Percentiles rank a stretch among this genome's conserved stretches.
Evolutionary conservation across 2,888 invertebrate genomes (phyloP).

Genomic region (Thysanoteuthis rhombus): DNA sequence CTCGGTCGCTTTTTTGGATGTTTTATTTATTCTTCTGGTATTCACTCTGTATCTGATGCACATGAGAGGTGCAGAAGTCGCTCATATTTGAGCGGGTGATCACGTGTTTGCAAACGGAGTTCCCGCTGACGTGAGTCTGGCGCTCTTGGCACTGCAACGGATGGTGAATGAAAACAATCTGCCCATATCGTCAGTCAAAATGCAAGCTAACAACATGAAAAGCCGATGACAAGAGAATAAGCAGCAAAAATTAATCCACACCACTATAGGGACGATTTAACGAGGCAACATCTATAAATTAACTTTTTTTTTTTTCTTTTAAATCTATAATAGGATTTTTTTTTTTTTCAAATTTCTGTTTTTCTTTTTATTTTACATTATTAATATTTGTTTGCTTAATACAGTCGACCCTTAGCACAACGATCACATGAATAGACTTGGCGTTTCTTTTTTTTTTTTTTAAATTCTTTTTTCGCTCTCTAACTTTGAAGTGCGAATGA

Average conservation of each 20-base stretch:
- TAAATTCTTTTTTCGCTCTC: too few relatives aligned
- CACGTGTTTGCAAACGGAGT: background rate
- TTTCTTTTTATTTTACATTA: background rate
- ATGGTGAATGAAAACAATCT: background rate
- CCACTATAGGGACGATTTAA: background rate
- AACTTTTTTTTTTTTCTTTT: too few relatives aligned
- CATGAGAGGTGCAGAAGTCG: background rate
- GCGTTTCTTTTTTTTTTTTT: too few relatives aligned
- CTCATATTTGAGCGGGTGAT: background rate
- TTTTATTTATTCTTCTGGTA: background rate
- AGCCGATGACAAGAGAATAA: background rate
- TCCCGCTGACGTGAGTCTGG: background rate
- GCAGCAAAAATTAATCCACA: background rate
- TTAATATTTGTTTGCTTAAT: background rate
- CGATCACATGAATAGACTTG: background rate
- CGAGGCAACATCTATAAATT: background rate
- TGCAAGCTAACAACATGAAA: background rate
- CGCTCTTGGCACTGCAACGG: slow-evolving; percentile 12
- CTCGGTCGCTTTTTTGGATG: background rate
- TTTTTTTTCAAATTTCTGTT: too few relatives aligned
- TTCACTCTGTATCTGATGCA: background rate
- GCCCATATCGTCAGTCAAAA: background rate
- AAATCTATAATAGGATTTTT: background rate
- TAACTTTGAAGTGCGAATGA: background rate
- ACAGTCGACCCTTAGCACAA: background rate